Evolutionary conservation across 2,888 invertebrate genomes (phyloP), one percentile per base, ranked within the genome.

Genomic region (Philaethria dido): DNA sequence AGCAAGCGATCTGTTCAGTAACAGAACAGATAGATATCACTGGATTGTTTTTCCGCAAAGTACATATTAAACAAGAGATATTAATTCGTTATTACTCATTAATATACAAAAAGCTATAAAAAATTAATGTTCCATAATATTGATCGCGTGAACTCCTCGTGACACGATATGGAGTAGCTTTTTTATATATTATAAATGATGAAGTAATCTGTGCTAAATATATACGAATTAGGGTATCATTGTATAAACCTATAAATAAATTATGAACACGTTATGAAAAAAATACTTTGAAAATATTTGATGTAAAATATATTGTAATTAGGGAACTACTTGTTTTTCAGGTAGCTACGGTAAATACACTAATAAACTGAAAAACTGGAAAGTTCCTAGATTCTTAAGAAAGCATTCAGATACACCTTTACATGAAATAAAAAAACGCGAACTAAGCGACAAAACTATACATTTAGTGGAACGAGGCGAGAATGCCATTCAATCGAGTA

Each of bases 301-400:
- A 4, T 16, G n/a, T n/a, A 13, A 64, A 22, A 22, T 39, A 39
- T 33, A 57, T 25, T 33, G 18, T 39, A 50, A 59, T 11, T 42
- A 16, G 29, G 48, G 4, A 39, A 57, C 25, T 16, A 47, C 16
- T 36, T 20, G 39, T 3, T 66, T 91, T 89, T 70, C 85, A 93
- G 94, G 94, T 36, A 94, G 94, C 78, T 94, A 93, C 73, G 94
- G 94, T 62, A 92, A 93, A 80, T 93, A 93, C 69, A 88, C 93
- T 25, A 93, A 91, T 60, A 94, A 93, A 81, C 77, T 95, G 71
- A 94, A 94, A 80, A 94, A 94, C 73, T 95, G 95, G 95, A 95
- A 94, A 84, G 94, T 96, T 72, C 95, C 95, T 48, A 93, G 94
- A 75, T 95, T 95, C 78, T 84, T 95, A 55, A 92, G 95, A 62